A percentile compares a stretch with the other conserved stretches of the same genome.
Conservation (phyloP, 1,140 invertebrate genomes). For the Bilobella aurantiaca region DNA sequence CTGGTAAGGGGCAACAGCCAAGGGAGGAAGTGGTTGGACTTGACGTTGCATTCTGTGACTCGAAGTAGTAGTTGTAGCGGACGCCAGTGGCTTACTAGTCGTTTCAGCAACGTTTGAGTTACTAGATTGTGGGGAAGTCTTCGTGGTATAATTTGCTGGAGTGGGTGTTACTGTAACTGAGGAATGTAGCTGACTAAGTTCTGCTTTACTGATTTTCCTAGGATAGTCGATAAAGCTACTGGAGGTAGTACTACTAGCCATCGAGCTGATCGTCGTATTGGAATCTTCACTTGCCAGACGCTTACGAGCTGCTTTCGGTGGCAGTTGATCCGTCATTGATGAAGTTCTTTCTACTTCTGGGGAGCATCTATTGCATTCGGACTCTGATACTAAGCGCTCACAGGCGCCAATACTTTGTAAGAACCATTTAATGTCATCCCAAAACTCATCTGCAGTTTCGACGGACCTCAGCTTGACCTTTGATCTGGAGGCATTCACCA, state of each 20-base stretch:
- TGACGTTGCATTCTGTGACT: constrained; percentile 44
- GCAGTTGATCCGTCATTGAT: background rate
- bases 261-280: background rate
- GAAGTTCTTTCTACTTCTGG: background rate
- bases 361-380: background rate
- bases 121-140: background rate
- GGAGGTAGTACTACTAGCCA: too few species aligned
- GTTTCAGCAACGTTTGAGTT: background rate
- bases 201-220: background rate
- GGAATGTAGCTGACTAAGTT: background rate
- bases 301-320: background rate
- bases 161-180: background rate
- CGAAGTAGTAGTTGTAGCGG: too few species aligned
- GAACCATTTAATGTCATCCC: constrained; percentile 2
- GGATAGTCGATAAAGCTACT: too few species aligned
- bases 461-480: background rate
- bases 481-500: background rate
- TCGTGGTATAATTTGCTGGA: too few species aligned
- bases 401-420: background rate
- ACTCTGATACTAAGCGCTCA: background rate
- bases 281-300: background rate
- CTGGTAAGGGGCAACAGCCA: background rate
- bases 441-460: background rate
- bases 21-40: constrained; percentile 11
- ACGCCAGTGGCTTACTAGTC: too few species aligned